A percentile compares a stretch with the other conserved stretches of the same genome.
Conservation (phyloP, 2,113 vertebrate species). For the Labeo rohita region DNA sequence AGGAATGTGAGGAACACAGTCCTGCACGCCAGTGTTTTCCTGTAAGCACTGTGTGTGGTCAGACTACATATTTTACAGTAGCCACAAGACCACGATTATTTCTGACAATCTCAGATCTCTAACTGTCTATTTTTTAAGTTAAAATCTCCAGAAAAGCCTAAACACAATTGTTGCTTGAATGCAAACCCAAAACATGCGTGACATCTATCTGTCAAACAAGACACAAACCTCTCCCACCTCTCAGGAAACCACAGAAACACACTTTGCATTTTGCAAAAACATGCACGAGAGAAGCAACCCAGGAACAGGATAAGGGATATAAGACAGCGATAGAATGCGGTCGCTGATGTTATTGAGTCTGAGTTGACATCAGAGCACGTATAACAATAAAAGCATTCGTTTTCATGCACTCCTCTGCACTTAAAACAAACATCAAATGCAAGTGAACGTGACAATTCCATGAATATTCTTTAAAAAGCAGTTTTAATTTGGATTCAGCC, state of each 20-base stretch:
- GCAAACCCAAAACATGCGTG: conserved; percentile 1
- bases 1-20: not conserved
- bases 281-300: conserved; percentile 60
- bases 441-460: not conserved
- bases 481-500: not conserved
- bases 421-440: not conserved
- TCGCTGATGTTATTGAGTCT: conserved; percentile 56
- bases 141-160: not conserved
- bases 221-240: conserved; percentile 20
- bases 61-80: not conserved
- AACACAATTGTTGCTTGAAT: not conserved
- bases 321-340: conserved; percentile 67
- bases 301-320: conserved; percentile 69
- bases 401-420: not conserved
- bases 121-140: not conserved
- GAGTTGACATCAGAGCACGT: conserved; percentile 21
- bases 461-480: not conserved
- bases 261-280: conserved; percentile 58
- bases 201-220: conserved; percentile 7
- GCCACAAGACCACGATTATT: not conserved
- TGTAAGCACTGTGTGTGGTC: not conserved
- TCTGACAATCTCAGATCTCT: not conserved
- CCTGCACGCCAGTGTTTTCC: too few relatives aligned
- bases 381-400: conserved; percentile 29
- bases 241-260: conserved; percentile 51